Conservation (phyloP, 2,888 invertebrate genomes). For the Eristalinus aeneus region DNA sequence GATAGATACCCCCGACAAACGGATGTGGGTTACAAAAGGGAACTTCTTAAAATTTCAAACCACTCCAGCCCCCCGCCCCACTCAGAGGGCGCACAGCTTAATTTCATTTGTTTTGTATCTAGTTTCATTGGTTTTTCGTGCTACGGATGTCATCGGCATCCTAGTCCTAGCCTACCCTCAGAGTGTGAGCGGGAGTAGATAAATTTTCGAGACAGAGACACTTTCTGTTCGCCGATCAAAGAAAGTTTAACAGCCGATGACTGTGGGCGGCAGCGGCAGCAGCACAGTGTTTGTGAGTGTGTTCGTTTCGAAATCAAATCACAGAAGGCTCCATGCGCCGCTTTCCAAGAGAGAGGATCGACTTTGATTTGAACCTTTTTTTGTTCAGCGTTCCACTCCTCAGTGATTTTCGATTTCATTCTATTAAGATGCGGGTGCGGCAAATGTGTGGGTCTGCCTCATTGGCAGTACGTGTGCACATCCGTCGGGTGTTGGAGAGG, state of each 20-base stretch:
- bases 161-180: neutral
- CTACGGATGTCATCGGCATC: neutral
- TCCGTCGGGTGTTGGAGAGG: neutral
- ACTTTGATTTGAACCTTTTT: conserved; percentile 54
- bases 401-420: neutral
- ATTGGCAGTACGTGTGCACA: conserved; percentile 17
- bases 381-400: conserved; percentile 1
- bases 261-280: conserved; percentile 7
- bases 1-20: conserved; percentile 39
- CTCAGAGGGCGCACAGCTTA: conserved; percentile 47
- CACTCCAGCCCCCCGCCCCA: conserved; percentile 47
- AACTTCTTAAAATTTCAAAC: conserved; percentile 58
- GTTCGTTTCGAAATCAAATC: conserved; percentile 57
- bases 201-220: conserved; percentile 48
- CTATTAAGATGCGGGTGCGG: conserved; percentile 55
- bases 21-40: conserved; percentile 31
- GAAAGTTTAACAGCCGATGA: conserved; percentile 61
- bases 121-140: conserved; percentile 30
- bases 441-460: conserved; percentile 48
- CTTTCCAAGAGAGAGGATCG: conserved; percentile 9
- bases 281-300: neutral
- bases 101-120: conserved; percentile 66
- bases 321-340: neutral
- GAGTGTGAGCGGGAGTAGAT: conserved; percentile 30
- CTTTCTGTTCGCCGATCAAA: conserved; percentile 56